Conservation (phyloP, 2,113 vertebrate species). For the Rhea pennata region DNA sequence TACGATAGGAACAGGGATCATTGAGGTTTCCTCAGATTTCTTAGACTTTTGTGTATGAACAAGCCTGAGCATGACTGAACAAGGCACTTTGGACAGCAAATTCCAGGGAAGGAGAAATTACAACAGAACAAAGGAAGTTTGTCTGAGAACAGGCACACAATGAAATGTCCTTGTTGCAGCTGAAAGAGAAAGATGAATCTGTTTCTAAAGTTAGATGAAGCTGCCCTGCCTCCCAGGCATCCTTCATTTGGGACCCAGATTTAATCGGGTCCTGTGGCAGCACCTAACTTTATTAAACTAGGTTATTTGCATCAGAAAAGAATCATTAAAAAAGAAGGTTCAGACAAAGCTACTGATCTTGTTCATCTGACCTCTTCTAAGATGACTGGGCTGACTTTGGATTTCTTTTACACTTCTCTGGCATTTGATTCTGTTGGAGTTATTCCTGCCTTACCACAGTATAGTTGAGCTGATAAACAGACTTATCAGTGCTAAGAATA, state of each 20-base stretch:
- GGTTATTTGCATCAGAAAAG: slow-evolving; percentile 42
- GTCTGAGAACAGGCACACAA: slow-evolving; percentile 53
- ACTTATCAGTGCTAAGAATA: neutral
- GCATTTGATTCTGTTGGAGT: neutral
- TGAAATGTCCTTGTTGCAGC: slow-evolving; percentile 39
- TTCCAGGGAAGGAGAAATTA: slow-evolving; percentile 60
- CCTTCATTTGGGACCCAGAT: slow-evolving; percentile 59
- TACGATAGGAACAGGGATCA: neutral
- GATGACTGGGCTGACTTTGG: neutral
- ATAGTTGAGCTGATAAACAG: neutral
- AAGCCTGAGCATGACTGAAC: slow-evolving; percentile 52
- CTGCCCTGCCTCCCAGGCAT: neutral
- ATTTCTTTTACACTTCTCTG: neutral
- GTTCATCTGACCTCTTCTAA: slow-evolving; percentile 2
- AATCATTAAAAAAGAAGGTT: neutral
- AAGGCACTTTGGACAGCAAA: slow-evolving; percentile 56
- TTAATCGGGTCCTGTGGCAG: neutral
- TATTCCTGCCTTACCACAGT: neutral
- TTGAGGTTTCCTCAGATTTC: slow-evolving; percentile 6
- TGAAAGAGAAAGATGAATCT: slow-evolving; percentile 17
- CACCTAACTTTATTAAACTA: slow-evolving; percentile 20
- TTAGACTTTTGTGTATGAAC: slow-evolving; percentile 26
- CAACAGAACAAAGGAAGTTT: slow-evolving; percentile 68
- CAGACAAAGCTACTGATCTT: neutral
- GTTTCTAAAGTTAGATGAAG: slow-evolving; percentile 24